These are phyloP conservation scores for Epinotia demarniana DNA, from an alignment of 2,888 invertebrate genomes.

Conservation along the genomic window DNA sequence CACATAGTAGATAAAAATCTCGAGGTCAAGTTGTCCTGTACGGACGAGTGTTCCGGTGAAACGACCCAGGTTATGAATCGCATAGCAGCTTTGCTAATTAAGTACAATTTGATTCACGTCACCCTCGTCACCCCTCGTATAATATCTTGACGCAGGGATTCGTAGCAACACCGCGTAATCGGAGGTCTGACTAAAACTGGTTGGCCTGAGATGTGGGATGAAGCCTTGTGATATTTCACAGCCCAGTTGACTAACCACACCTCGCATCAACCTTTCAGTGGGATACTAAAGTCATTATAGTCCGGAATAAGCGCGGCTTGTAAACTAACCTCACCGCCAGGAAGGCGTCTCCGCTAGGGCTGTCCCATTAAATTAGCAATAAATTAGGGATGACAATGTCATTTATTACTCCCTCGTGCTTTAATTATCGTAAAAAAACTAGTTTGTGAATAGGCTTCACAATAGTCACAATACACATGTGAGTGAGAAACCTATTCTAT, in stretches of 20 bases:
- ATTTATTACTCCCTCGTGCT: not conserved
- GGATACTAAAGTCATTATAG: constrained; percentile 46
- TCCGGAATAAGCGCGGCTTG: constrained; percentile 41
- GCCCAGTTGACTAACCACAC: constrained; percentile 18
- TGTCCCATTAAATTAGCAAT: constrained; percentile 23
- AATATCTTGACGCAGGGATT: too few relatives aligned
- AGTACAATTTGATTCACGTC: too few relatives aligned
- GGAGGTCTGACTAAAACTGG: too few relatives aligned
- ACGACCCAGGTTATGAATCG: too few relatives aligned
- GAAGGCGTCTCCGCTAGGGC: constrained; percentile 60
- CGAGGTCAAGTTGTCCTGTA: too few relatives aligned
- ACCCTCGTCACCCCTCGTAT: too few relatives aligned
- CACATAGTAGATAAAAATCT: too few relatives aligned
- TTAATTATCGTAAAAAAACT: not conserved
- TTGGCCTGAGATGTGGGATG: not conserved
- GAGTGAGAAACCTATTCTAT: too few relatives aligned
- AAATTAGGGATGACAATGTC: constrained; percentile 10
- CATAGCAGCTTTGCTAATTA: too few relatives aligned
- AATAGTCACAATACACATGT: not conserved
- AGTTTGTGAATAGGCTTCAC: not conserved
- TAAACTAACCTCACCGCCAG: constrained; percentile 54
- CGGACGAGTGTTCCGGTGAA: too few relatives aligned
- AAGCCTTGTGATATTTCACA: not conserved
- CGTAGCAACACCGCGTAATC: too few relatives aligned
- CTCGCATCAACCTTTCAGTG: constrained; percentile 43